These are phyloP conservation scores for Globia sparganii DNA, from an alignment of 2,888 invertebrate species.

Conservation along the genomic window DNA sequence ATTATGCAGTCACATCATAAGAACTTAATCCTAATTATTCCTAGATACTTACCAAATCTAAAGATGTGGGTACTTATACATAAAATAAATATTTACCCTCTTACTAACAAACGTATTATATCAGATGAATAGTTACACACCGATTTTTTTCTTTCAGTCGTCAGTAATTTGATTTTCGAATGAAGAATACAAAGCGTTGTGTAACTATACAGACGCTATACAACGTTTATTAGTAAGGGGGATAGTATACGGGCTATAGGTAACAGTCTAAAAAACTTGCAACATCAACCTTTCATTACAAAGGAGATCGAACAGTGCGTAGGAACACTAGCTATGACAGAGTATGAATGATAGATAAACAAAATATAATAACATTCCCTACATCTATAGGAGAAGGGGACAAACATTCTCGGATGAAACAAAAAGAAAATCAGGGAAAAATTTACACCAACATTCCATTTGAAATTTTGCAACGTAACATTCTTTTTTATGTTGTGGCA, in stretches of 20 bases:
- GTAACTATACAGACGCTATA: no score
- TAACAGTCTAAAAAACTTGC: constrained; percentile 82
- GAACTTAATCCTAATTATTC: constrained; percentile 65
- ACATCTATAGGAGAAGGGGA: constrained; percentile 83
- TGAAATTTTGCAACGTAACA: constrained; percentile 86
- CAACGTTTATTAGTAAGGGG: no score
- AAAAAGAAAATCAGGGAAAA: constrained; percentile 80
- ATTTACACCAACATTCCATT: constrained; percentile 93
- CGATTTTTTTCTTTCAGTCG: no score
- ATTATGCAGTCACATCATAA: constrained; percentile 75
- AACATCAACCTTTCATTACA: constrained; percentile 85
- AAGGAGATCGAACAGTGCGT: constrained; percentile 85
- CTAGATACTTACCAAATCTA: constrained; percentile 78
- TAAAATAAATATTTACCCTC: constrained; percentile 52
- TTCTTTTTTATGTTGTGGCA: constrained; percentile 81
- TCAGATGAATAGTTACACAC: no score
- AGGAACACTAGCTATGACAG: constrained; percentile 84
- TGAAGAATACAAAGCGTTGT: no score
- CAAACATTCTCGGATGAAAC: constrained; percentile 91
- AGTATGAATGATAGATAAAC: constrained; percentile 82
- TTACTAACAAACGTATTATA: no score
- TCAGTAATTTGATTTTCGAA: no score
- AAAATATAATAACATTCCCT: constrained; percentile 86
- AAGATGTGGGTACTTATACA: constrained; percentile 58
- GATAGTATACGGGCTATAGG: constrained; percentile 66